Base-by-base conservation (phyloP, 2,113 vertebrate genomes). In the Hippopotamus amphibius region DNA sequence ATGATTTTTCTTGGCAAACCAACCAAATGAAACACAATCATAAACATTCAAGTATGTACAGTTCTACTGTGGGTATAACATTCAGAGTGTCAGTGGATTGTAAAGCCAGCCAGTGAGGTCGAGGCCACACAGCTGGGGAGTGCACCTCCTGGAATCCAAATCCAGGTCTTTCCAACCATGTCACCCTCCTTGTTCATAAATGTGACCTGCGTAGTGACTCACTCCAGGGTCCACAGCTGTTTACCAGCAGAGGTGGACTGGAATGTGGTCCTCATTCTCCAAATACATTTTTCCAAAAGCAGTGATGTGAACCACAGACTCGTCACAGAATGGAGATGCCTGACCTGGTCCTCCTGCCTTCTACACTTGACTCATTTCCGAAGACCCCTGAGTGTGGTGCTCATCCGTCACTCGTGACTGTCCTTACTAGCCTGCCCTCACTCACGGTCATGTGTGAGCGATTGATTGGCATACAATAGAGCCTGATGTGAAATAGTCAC, bases 401-500 rank as follows among this genome's bases (percentile, higher is more conserved):
- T 84, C 88, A 14, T 61, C 63, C 14, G 24, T 76, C 77, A 6
- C 46, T 57, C 16, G 5, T 43, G 59, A 94, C 85, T 19, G 16
- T 19, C 53, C 53, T 55, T 17, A 55, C 16, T 16, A 22, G 68
- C 14, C 81, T 85, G 53, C 80, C 59, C 0, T 21, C 8, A 12
- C 22, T 53, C 76, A 5, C 0, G 19, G 72, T 59, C 82, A 59
- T 2, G 7, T 79, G 28, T 92, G 97, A 97, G 98, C 89, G 95
- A 93, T 94, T 98, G 93, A 96, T 85, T 76, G 95, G 68, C 21
- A 50, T 97, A n/a, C 68, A 84, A 53, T 95, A 97, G 96, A 98
- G 97, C 59, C 72, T 11, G 48, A 69, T 95, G 96, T 59, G 87
- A 97, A 97, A 81, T 92, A 92, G 55, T 74, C 82, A 93, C 89